Evolutionary conservation across 2,888 invertebrate genomes (phyloP).

Genomic region (Ophion costatus): DNA sequence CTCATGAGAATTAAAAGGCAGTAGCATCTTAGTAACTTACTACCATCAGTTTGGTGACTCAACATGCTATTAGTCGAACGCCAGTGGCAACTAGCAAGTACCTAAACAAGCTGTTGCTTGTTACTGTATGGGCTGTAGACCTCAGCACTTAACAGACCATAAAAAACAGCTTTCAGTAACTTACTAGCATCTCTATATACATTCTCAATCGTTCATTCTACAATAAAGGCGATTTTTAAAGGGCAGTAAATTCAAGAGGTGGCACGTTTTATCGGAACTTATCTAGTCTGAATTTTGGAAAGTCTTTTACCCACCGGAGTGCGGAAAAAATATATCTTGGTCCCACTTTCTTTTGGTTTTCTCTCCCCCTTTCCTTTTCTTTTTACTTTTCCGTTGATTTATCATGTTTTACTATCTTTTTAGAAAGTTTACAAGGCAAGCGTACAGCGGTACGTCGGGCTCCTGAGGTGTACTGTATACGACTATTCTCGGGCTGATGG

Average conservation of each 20-base stretch:
- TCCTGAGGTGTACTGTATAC: constrained; percentile 29
- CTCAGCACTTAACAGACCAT: too few species aligned
- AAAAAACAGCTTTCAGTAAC: too few species aligned
- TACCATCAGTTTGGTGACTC: too few species aligned
- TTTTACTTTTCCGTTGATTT: neutral
- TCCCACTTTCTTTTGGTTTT: neutral
- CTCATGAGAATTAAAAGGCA: too few species aligned
- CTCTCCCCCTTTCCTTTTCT: neutral
- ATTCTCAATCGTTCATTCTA: neutral
- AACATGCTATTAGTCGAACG: too few species aligned
- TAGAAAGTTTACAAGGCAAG: constrained; percentile 72
- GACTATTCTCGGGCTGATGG: constrained; percentile 54
- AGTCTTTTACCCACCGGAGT: neutral
- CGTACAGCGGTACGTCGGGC: constrained; percentile 42
- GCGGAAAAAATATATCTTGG: neutral
- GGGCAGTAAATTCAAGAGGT: neutral
- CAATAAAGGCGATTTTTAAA: neutral
- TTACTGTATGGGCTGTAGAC: too few species aligned
- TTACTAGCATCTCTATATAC: too few species aligned
- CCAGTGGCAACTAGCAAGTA: too few species aligned
- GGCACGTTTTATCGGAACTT: constrained; percentile 2
- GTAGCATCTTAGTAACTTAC: too few species aligned
- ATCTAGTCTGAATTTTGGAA: neutral
- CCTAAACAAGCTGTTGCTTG: too few species aligned
- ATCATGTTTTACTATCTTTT: constrained; percentile 70